phyloP scores from a whole-genome alignment of 2,113 vertebrate genomes.

The Brienomyrus brachyistius region DNA sequence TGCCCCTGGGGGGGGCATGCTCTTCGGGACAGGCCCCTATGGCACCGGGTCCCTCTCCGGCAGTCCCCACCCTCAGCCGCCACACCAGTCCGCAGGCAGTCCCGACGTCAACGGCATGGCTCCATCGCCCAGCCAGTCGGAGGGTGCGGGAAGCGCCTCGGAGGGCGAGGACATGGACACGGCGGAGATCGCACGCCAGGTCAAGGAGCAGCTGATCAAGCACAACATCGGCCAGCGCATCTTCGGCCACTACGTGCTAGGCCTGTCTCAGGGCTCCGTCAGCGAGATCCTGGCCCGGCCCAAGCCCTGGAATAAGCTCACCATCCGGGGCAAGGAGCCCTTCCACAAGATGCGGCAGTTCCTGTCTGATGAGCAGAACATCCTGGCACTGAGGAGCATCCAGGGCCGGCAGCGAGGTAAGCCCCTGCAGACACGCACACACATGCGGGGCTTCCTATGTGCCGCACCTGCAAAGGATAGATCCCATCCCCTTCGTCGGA shows the following conservation, averaged over 20 bases:
- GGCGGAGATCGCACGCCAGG: conserved; percentile 82
- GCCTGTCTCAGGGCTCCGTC: conserved; percentile 83
- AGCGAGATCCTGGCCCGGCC: conserved; percentile 85
- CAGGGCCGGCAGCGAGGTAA: conserved; percentile 87
- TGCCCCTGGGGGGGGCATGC: conserved; percentile 62
- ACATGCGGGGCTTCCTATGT: background rate
- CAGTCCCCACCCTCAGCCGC: conserved; percentile 68
- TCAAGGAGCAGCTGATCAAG: conserved; percentile 90
- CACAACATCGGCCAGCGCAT: conserved; percentile 89
- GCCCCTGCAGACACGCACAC: conserved; percentile 20
- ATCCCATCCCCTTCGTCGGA: background rate
- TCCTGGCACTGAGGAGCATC: conserved; percentile 82
- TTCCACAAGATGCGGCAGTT: conserved; percentile 93
- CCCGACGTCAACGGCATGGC: conserved; percentile 82
- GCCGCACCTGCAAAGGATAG: background rate
- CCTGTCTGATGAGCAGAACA: conserved; percentile 86
- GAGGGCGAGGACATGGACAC: conserved; percentile 87
- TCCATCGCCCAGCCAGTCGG: conserved; percentile 80
- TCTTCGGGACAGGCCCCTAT: conserved; percentile 80
- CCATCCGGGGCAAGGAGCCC: conserved; percentile 82
- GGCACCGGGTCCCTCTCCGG: conserved; percentile 79
- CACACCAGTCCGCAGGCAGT: conserved; percentile 51
- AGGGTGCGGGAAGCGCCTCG: conserved; percentile 74
- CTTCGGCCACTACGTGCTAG: conserved; percentile 85
- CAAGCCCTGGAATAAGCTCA: conserved; percentile 88